Percentiles rank a stretch among this genome's conserved stretches.
phyloP scores from a whole-genome alignment of 1,140 invertebrate genomes.

The Solen grandis region DNA sequence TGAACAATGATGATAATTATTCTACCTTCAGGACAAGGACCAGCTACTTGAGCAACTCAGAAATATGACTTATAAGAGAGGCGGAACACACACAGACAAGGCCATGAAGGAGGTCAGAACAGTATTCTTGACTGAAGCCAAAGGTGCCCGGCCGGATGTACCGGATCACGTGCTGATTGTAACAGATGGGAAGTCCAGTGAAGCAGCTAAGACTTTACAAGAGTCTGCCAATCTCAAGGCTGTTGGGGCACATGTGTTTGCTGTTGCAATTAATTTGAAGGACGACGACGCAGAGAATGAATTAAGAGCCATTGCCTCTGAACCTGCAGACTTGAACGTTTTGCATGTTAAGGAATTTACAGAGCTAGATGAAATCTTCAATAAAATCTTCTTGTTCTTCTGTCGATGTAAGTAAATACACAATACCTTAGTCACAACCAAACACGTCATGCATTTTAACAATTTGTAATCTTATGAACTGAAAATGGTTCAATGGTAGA shows the following conservation, averaged over 20 bases:
- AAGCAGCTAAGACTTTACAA: background rate
- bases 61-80: constrained; percentile 9
- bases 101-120: background rate
- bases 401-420: constrained; percentile 43
- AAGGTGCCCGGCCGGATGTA: constrained; percentile 1
- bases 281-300: constrained; percentile 1
- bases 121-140: background rate
- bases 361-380: constrained; percentile 12
- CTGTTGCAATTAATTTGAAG: constrained; percentile 14
- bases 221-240: background rate
- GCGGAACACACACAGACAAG: constrained; percentile 13
- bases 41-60: background rate
- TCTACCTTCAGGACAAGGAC: constrained; percentile 1
- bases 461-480: too few species aligned
- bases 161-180: background rate
- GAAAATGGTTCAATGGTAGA: too few species aligned
- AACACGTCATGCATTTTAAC: too few species aligned
- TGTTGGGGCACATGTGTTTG: background rate
- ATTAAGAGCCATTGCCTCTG: constrained; percentile 10
- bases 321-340: constrained; percentile 8
- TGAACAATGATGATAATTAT: too few species aligned
- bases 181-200: constrained; percentile 20
- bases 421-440: too few species aligned
- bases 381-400: constrained; percentile 14
- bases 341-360: constrained; percentile 2